Base-by-base conservation (phyloP, 2,797 vertebrate genomes). In the Anabas testudineus region DNA sequence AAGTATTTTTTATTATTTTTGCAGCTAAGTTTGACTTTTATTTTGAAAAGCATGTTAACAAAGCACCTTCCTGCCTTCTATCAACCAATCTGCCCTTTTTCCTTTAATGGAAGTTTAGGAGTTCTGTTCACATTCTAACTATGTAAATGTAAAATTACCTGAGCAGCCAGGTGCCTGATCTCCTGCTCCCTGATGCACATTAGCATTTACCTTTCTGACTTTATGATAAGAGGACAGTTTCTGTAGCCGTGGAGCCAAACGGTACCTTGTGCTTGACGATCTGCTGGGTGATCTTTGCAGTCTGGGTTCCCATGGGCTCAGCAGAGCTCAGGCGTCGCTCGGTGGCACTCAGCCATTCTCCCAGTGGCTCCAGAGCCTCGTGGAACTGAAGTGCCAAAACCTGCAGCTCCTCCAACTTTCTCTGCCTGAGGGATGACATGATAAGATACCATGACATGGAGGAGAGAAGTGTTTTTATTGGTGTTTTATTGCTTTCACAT, bases 331-430 rank as follows among this genome's bases (percentile, higher is more conserved):
- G 88, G 39, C 98, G 98, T 82, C 97, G 95, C 93, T 99, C 98
- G 0, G 96, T 98, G 92, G 95, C 76, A 0, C 96, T 95, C 72
- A 99, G 92, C 97, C 98, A 99, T 78, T 99, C 97, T 3, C 93
- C 94, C 87, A 99, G 93, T 0, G 98, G 98, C 90, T 99, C 98
- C 2, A 96, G 93, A 39, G 96, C 96, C 71, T 99, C 97, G 0
- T 99, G 98, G 94, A 99, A 99, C 84, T 99, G 94, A 74, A 97
- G 96, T 24, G 98, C 98, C 89, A 99, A 89, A 81, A 97, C 95
- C 92, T 97, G 93, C 89, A 99, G 95, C 90, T 98, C 96, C 91
- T 99, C 97, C 90, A 99, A 93, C 90, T 99, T 96, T 78, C 94
- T 93, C 75, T 99, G 97, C 93, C 98, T 99, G 53, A 24, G 14